Percentiles rank a stretch among this genome's conserved stretches.
phyloP scores from a whole-genome alignment of 2,113 vertebrate genomes.

The Leptobrachium leishanense region DNA sequence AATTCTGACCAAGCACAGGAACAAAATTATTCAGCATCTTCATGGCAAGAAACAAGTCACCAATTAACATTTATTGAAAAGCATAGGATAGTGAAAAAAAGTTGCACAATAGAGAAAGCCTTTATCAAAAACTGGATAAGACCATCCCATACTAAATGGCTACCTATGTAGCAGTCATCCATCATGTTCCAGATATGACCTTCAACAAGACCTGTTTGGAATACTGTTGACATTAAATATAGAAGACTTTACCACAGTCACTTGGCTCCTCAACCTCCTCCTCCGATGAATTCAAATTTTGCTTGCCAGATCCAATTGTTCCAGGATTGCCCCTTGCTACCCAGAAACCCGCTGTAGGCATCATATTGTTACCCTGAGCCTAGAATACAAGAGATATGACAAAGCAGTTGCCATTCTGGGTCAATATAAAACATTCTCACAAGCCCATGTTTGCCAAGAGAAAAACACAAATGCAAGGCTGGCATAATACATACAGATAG shows the following conservation, averaged over 20 bases:
- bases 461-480: neutral
- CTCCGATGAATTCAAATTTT: conserved; percentile 67
- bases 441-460: neutral
- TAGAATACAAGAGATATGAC: conserved; percentile 51
- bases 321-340: conserved; percentile 60
- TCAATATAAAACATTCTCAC: neutral
- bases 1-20: too few relatives aligned
- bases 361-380: conserved; percentile 64
- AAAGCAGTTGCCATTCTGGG: neutral
- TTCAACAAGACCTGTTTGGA: too few relatives aligned
- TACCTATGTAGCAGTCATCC: too few relatives aligned
- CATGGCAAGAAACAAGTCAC: too few relatives aligned
- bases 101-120: too few relatives aligned
- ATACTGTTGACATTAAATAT: neutral
- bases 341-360: conserved; percentile 69
- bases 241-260: conserved; percentile 60
- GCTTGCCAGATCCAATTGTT: conserved; percentile 63
- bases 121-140: too few relatives aligned
- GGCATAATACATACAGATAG: conserved; percentile 66
- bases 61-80: too few relatives aligned
- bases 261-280: conserved; percentile 68
- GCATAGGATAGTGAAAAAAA: too few relatives aligned
- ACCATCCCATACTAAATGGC: too few relatives aligned
- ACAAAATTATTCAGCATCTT: too few relatives aligned
- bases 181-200: too few relatives aligned